Evolutionary conservation across 1,140 invertebrate genomes (phyloP).

Genomic region (Watersipora subatra): DNA sequence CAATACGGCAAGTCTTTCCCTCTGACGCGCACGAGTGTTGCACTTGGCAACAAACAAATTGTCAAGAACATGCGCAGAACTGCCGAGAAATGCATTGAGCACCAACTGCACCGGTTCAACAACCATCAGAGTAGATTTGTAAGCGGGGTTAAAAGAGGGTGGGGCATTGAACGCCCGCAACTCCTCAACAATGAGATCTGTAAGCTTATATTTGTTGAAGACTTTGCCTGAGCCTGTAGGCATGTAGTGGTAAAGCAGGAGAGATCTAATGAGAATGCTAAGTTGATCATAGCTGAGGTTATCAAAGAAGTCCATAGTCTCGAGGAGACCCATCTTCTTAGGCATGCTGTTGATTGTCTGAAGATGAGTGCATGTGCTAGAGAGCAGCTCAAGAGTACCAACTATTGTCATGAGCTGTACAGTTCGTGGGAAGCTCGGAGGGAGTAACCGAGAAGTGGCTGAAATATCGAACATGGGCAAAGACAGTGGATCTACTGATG

Average conservation of each 20-base stretch:
- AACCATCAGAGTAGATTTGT: too few relatives aligned
- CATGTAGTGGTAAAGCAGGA: too few relatives aligned
- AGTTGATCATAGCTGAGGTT: not conserved
- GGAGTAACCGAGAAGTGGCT: constrained; percentile 81
- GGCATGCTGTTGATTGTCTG: not conserved
- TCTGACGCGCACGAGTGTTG: constrained; percentile 81
- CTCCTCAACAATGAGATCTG: constrained; percentile 70
- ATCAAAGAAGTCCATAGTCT: not conserved
- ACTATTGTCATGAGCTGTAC: constrained; percentile 73
- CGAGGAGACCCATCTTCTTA: not conserved
- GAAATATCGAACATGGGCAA: constrained; percentile 84
- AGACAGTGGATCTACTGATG: constrained; percentile 48
- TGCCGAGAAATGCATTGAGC: too few relatives aligned
- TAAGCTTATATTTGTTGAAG: too few relatives aligned
- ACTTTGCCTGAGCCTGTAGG: too few relatives aligned
- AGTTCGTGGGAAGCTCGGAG: constrained; percentile 93
- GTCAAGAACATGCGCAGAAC: constrained; percentile 75
- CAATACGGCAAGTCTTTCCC: constrained; percentile 78
- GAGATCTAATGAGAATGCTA: too few relatives aligned
- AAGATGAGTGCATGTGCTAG: not conserved
- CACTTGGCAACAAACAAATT: constrained; percentile 78
- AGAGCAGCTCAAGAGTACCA: constrained; percentile 53
- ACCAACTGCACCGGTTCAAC: too few relatives aligned
- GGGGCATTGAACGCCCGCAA: constrained; percentile 74
- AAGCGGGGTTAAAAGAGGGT: constrained; percentile 63